A percentile compares a stretch with the other conserved stretches of the same genome.
Evolutionary conservation across 2,797 vertebrate species (phyloP).

Genomic region (Clarias pachynema): DNA sequence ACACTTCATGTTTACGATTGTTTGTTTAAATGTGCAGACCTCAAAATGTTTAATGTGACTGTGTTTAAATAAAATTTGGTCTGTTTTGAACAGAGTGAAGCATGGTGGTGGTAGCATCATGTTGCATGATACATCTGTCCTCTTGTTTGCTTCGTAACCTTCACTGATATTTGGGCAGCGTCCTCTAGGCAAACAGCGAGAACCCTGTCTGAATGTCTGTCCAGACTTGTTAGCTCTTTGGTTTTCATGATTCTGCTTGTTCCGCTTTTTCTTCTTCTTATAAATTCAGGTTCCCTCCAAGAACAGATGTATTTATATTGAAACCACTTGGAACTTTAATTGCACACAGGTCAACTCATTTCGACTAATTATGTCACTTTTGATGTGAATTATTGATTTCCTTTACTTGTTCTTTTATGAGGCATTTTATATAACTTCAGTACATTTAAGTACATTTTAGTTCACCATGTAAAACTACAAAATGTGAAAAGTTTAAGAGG

Average conservation of each 20-base stretch:
- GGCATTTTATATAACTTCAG: no score
- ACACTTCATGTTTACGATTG: not conserved
- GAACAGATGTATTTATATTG: not conserved
- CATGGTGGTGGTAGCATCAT: not conserved
- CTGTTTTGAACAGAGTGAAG: not conserved
- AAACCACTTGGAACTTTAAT: not conserved
- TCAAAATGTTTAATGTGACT: not conserved
- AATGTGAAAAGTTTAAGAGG: not conserved
- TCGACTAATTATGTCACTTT: not conserved
- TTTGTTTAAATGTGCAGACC: not conserved
- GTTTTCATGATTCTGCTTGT: not conserved
- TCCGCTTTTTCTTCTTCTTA: not conserved
- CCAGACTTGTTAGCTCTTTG: not conserved
- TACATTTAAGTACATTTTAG: not conserved
- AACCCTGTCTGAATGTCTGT: not conserved
- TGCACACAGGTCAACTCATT: not conserved
- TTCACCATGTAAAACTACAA: not conserved
- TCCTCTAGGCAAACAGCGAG: not conserved
- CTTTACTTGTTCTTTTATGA: not conserved
- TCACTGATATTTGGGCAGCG: not conserved
- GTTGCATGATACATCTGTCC: not conserved
- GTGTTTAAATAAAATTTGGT: not conserved
- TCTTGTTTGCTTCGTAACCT: not conserved
- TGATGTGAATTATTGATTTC: no score
- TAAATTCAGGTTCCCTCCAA: not conserved